A percentile compares a stretch with the other conserved stretches of the same genome.
Evolutionary conservation across 2,113 vertebrate species (phyloP).

Genomic region (Naja naja): DNA sequence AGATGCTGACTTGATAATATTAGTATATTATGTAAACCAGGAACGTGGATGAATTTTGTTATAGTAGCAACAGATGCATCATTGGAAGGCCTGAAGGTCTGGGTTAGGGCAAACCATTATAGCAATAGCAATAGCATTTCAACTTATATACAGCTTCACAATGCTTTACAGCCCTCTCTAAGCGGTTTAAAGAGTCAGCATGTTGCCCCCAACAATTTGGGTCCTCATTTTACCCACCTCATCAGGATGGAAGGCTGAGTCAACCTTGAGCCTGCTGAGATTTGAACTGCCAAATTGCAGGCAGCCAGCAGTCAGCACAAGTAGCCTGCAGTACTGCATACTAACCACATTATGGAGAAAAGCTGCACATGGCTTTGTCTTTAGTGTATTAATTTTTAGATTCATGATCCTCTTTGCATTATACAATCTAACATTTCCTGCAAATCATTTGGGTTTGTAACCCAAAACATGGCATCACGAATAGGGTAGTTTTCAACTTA

Average conservation of each 20-base stretch:
- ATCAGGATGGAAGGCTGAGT: too few species aligned
- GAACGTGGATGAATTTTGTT: not conserved
- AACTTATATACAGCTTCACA: too few species aligned
- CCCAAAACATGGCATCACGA: not conserved
- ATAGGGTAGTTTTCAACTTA: not conserved
- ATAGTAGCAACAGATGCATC: not conserved
- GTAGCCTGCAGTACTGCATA: too few species aligned
- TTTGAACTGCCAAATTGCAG: too few species aligned
- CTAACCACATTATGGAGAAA: not conserved
- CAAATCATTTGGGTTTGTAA: not conserved
- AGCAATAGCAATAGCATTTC: too few species aligned
- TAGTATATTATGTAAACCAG: not conserved
- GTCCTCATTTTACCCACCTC: too few species aligned
- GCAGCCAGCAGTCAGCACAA: too few species aligned
- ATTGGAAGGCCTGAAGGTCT: not conserved
- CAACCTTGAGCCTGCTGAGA: too few species aligned
- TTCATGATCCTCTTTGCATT: not conserved
- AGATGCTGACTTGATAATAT: not conserved
- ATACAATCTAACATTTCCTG: not conserved
- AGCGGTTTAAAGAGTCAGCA: too few species aligned
- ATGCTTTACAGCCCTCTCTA: too few species aligned
- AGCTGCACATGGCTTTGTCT: not conserved
- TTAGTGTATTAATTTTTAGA: not conserved
- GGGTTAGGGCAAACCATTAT: not conserved
- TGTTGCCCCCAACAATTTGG: too few species aligned